Evolutionary conservation across 2,888 invertebrate genomes (phyloP).

Genomic region (Thyatira batis): DNA sequence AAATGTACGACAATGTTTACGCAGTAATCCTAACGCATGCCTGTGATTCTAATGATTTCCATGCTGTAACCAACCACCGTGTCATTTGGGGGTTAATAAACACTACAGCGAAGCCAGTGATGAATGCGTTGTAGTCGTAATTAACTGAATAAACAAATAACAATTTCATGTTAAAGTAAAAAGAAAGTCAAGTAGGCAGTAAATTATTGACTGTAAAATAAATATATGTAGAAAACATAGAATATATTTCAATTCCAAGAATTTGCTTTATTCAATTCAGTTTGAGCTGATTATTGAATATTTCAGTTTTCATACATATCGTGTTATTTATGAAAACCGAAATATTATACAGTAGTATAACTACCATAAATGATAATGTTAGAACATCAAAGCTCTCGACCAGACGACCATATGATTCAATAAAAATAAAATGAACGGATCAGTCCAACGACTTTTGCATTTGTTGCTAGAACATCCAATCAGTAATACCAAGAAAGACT

Average conservation of each 20-base stretch:
- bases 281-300: neutral
- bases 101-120: neutral
- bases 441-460: neutral
- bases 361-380: constrained; percentile 5
- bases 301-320: no score
- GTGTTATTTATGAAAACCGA: neutral
- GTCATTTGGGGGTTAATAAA: neutral
- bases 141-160: no score
- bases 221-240: no score
- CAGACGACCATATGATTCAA: neutral
- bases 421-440: constrained; percentile 7
- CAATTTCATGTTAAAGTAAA: no score
- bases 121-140: neutral
- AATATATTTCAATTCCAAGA: no score
- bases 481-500: neutral
- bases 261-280: neutral
- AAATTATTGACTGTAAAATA: no score
- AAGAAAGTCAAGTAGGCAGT: no score
- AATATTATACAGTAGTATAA: constrained; percentile 1
- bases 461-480: neutral
- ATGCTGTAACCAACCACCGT: constrained; percentile 3
- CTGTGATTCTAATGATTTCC: constrained; percentile 26
- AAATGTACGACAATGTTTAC: constrained; percentile 51
- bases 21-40: constrained; percentile 46
- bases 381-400: constrained; percentile 8